These are phyloP conservation scores for Poecilia latipinna DNA, from an alignment of 2,113 vertebrate genomes.

Conservation along the genomic window DNA sequence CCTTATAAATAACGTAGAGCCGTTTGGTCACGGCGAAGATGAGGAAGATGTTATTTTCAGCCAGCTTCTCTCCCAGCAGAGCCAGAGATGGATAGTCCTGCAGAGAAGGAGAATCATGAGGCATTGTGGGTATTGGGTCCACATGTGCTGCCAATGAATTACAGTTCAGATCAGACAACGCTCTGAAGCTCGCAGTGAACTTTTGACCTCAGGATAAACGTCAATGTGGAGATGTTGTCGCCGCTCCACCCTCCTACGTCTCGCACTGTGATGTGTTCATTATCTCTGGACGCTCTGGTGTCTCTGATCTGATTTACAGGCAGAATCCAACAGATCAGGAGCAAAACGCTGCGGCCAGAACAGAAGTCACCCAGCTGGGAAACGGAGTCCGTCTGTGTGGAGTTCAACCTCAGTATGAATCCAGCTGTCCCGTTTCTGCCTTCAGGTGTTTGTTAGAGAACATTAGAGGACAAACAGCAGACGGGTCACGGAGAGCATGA, in stretches of 20 bases:
- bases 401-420: too few species aligned
- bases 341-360: too few species aligned
- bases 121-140: background rate
- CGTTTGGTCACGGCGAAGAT: slow-evolving; percentile 95
- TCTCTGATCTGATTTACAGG: background rate
- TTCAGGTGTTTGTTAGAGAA: too few species aligned
- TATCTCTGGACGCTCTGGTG: background rate
- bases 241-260: background rate
- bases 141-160: background rate
- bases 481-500: too few species aligned
- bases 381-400: too few species aligned
- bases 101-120: background rate
- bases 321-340: too few species aligned
- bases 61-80: slow-evolving; percentile 93
- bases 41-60: slow-evolving; percentile 97
- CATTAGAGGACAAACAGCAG: too few species aligned
- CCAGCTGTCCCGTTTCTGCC: too few species aligned
- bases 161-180: slow-evolving; percentile 1
- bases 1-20: slow-evolving; percentile 95
- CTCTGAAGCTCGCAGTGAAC: slow-evolving; percentile 32
- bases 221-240: background rate
- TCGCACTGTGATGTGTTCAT: background rate
- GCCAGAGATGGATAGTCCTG: slow-evolving; percentile 97
- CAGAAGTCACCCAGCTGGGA: too few species aligned
- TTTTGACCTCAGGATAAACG: background rate